Evolutionary conservation across 1,140 invertebrate genomes (phyloP).

Genomic region (Anadara kagoshimensis): DNA sequence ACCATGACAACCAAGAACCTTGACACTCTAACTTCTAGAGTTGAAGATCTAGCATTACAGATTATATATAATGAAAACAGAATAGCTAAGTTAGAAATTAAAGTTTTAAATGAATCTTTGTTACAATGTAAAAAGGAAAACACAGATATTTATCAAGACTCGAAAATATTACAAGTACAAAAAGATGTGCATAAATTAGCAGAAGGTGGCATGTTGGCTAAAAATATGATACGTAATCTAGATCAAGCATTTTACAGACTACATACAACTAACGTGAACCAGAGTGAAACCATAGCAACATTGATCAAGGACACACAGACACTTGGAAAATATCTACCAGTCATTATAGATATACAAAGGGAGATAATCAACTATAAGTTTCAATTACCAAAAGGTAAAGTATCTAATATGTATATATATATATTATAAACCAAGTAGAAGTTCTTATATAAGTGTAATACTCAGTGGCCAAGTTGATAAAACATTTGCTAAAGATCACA

Average conservation of each 20-base stretch:
- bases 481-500: too few relatives aligned
- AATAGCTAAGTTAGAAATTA: conserved; percentile 59
- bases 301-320: conserved; percentile 29
- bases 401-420: not conserved
- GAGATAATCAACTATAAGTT: conserved; percentile 58
- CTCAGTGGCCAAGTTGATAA: not conserved
- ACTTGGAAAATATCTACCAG: conserved; percentile 43
- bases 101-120: conserved; percentile 61
- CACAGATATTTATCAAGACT: conserved; percentile 58
- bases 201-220: conserved; percentile 31
- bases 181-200: conserved; percentile 40
- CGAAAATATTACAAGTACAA: conserved; percentile 47
- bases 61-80: conserved; percentile 60
- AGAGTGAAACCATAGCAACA: conserved; percentile 39
- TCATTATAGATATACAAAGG: conserved; percentile 44
- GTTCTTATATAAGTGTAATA: too few relatives aligned
- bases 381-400: conserved; percentile 61
- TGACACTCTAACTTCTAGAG: conserved; percentile 34
- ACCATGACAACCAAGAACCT: conserved; percentile 4
- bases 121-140: conserved; percentile 55
- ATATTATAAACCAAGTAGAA: too few relatives aligned
- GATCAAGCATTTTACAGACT: conserved; percentile 47
- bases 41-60: conserved; percentile 57
- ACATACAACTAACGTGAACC: conserved; percentile 38
- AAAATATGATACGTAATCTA: conserved; percentile 53